Conservation (phyloP, 2,113 vertebrate genomes). For the Lanius collurio region DNA sequence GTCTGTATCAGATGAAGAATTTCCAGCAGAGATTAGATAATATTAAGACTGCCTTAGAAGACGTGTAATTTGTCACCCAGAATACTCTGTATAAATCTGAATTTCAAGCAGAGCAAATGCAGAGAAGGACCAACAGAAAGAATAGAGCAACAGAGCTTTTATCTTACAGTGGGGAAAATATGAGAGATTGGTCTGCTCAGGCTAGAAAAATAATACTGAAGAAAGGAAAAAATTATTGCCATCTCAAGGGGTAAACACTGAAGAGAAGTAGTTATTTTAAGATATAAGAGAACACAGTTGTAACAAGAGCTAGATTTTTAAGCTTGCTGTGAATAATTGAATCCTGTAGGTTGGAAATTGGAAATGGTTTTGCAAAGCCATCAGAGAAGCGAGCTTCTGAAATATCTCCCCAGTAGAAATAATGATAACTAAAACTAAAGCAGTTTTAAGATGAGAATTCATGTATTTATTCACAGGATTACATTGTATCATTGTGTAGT, state of each 20-base stretch:
- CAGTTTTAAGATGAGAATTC: not conserved
- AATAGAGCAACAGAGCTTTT: not conserved
- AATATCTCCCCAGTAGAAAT: not conserved
- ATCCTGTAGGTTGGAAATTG: not conserved
- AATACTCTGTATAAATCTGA: not conserved
- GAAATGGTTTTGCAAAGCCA: not conserved
- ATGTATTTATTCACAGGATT: not conserved
- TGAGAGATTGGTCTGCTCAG: not conserved
- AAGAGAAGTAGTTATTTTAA: constrained; percentile 6
- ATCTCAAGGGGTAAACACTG: not conserved
- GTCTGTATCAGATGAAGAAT: not conserved
- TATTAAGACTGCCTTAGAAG: not conserved
- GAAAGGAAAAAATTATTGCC: not conserved
- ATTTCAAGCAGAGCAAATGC: not conserved
- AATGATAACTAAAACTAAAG: not conserved
- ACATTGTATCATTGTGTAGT: not conserved
- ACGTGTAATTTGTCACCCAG: not conserved
- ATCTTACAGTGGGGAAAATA: not conserved
- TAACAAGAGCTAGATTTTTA: not conserved
- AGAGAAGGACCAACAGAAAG: not conserved
- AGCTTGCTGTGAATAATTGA: not conserved
- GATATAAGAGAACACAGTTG: not conserved
- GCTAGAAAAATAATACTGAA: not conserved
- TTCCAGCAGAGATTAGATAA: not conserved
- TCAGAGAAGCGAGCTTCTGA: not conserved